These are phyloP conservation scores for Willisornis vidua DNA, from an alignment of 2,113 vertebrate genomes.

Conservation along the genomic window DNA sequence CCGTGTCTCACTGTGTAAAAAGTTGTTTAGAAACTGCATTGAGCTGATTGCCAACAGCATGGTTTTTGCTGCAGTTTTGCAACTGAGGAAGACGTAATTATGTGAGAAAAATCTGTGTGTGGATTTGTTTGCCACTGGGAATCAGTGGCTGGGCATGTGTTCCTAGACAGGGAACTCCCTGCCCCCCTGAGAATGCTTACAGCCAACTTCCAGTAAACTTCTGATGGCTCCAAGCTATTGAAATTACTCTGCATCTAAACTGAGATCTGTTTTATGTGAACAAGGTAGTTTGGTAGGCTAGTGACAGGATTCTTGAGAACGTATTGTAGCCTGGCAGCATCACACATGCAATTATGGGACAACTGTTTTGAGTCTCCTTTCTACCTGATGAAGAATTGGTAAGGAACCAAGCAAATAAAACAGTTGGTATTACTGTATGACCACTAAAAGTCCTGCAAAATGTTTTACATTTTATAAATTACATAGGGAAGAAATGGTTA, in stretches of 20 bases:
- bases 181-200: not conserved
- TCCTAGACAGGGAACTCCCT: not conserved
- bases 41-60: not conserved
- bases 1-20: not conserved
- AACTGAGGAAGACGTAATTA: not conserved
- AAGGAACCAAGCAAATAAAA: not conserved
- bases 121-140: not conserved
- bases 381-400: not conserved
- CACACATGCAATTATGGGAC: not conserved
- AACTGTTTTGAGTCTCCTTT: not conserved
- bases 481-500: not conserved
- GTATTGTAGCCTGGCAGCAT: not conserved
- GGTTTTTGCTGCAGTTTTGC: not conserved
- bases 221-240: not conserved
- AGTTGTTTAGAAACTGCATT: not conserved
- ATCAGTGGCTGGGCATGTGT: not conserved
- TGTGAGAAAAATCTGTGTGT: not conserved
- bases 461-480: not conserved
- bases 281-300: not conserved
- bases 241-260: slow-evolving; percentile 26
- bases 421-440: not conserved
- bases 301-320: not conserved
- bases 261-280: not conserved
- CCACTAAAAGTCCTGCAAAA: not conserved
- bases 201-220: not conserved